phyloP scores from a whole-genome alignment of 2,888 invertebrate species.

The Melikaiella ostensackeni region DNA sequence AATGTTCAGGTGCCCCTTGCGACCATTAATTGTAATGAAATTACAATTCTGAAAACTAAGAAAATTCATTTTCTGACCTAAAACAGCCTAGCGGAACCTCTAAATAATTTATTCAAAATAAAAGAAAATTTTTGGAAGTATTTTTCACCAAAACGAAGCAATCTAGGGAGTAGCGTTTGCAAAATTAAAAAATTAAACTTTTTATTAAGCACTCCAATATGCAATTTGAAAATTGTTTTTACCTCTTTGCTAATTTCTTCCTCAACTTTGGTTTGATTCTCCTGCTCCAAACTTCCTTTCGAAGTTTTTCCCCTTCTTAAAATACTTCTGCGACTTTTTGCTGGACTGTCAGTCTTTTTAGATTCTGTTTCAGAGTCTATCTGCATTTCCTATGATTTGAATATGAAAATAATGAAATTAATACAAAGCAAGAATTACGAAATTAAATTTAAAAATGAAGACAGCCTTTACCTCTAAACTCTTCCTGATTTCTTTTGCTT shows the following conservation, averaged over 20 bases:
- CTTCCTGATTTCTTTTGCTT: neutral
- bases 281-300: neutral
- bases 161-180: too few species aligned
- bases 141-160: too few species aligned
- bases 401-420: neutral
- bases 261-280: neutral
- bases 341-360: neutral
- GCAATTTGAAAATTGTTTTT: neutral
- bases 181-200: too few species aligned
- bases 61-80: too few species aligned
- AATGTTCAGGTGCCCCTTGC: too few species aligned
- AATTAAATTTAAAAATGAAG: neutral
- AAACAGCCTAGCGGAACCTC: too few species aligned
- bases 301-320: neutral
- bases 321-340: neutral
- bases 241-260: neutral
- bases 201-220: too few species aligned
- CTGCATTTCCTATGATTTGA: neutral
- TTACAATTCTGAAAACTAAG: too few species aligned
- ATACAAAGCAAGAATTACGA: neutral
- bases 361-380: constrained; percentile 4
- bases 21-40: too few species aligned
- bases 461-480: neutral
- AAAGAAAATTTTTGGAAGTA: too few species aligned
- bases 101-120: too few species aligned